These are phyloP conservation scores for Spheniscus mendiculus DNA, from an alignment of 2,113 vertebrate genomes.

Conservation along the genomic window DNA sequence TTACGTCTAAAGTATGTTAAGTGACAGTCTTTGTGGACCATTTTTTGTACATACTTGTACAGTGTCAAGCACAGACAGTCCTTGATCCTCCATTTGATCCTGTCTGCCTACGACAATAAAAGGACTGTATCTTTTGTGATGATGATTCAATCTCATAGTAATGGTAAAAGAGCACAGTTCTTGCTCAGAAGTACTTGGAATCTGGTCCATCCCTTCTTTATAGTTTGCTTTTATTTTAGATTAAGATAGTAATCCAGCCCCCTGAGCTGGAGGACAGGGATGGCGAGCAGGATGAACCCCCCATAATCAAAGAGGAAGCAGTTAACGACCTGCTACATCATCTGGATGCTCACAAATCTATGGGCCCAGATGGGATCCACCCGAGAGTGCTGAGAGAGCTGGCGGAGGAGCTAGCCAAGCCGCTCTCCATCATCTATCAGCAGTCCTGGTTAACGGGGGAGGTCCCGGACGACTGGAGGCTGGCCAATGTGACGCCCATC, in stretches of 20 bases:
- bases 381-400: too few relatives aligned
- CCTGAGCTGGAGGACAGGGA: too few relatives aligned
- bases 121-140: rapidly evolving
- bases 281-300: too few relatives aligned
- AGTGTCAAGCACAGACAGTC: not conserved
- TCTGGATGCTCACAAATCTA: too few relatives aligned
- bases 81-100: not conserved
- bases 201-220: not conserved
- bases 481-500: too few relatives aligned
- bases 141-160: not conserved
- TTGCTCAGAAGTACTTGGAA: not conserved
- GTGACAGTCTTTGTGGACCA: not conserved
- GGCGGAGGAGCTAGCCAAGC: too few relatives aligned
- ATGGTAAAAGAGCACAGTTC: not conserved
- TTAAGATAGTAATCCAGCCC: not conserved
- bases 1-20: not conserved
- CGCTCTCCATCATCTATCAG: too few relatives aligned
- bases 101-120: not conserved
- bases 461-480: too few relatives aligned
- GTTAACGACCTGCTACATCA: too few relatives aligned
- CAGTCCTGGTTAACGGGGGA: too few relatives aligned
- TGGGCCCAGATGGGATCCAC: too few relatives aligned
- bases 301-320: too few relatives aligned
- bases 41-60: not conserved
- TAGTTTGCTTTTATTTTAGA: not conserved